Percentiles rank a stretch among this genome's conserved stretches.
phyloP scores from a whole-genome alignment of 2,797 vertebrate genomes.

The Tympanoctomys barrerae region DNA sequence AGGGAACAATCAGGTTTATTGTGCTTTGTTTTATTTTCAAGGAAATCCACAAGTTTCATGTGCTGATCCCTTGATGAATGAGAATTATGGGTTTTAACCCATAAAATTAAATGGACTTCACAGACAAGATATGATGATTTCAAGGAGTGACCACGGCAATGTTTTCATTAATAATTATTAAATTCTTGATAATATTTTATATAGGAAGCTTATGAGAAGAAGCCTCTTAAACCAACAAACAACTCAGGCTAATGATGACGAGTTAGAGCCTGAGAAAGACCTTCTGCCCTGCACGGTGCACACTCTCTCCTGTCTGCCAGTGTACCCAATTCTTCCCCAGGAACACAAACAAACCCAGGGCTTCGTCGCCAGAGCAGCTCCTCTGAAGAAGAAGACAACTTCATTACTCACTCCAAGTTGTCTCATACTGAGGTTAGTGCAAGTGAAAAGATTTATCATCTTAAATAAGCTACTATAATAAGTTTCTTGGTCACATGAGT shows the following conservation, averaged over 20 bases:
- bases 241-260: neutral
- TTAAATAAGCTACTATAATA: neutral
- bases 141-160: neutral
- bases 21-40: constrained; percentile 49
- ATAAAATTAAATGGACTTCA: constrained; percentile 57
- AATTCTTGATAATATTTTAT: constrained; percentile 35
- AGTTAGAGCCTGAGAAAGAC: neutral
- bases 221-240: neutral
- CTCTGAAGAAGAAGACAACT: neutral
- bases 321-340: neutral
- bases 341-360: neutral
- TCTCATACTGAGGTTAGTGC: constrained; percentile 2
- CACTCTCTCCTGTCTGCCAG: neutral
- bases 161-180: constrained; percentile 56
- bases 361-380: neutral
- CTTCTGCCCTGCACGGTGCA: neutral
- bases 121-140: constrained; percentile 3
- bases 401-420: neutral
- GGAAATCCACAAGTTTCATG: neutral
- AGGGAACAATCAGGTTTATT: constrained; percentile 51
- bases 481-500: neutral
- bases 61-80: constrained; percentile 37
- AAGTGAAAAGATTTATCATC: neutral
- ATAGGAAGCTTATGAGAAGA: neutral
- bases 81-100: neutral